Evolutionary conservation across 2,888 invertebrate species (phyloP), one percentile per base, ranked within the genome.

Genomic region (Tinea semifulvella): DNA sequence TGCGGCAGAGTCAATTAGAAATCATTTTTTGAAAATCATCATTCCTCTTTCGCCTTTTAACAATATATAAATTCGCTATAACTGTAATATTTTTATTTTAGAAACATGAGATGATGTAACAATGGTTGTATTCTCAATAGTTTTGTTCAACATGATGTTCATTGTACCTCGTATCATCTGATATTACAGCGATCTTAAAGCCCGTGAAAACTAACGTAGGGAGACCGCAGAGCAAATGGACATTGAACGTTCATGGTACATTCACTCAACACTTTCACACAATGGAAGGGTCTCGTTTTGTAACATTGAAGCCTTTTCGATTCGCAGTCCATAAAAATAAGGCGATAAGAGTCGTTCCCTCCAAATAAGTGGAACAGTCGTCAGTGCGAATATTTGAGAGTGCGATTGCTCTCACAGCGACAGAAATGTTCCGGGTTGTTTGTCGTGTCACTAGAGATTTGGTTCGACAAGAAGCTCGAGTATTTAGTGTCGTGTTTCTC

Each of bases 271-370:
- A 67, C 64, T 65, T 65, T 53, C 60, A 61, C 63, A 69, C 70
- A 74, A 73, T 68, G 57, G 69, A 74, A 72, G 67, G 72, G 69
- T 70, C 69, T 63, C 68, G 66, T 72, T 72, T 66, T 68, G 69
- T 68, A 66, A 66, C 61, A 59, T 58, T 58, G 65, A 66, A 68
- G 66, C 65, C 66, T 70, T 65, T 70, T 68, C 66, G 69, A 74
- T 74, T 74, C 69, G 62, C 68, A 71, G 65, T 68, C 66, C 63
- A 72, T 73, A 72, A 74, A 73, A 72, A 68, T 71, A 68, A 73
- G 67, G 65, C 68, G 74, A 75, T 74, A 74, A 73, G 70, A 69
- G 66, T 63, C 69, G 61, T 69, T 71, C 63, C 60, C 65, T 65
- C 61, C 63, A 73, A 75, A 74, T 71, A 69, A 71, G 66, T 70